Conservation (phyloP, 2,797 vertebrate genomes). For the Bucorvus abyssinicus region DNA sequence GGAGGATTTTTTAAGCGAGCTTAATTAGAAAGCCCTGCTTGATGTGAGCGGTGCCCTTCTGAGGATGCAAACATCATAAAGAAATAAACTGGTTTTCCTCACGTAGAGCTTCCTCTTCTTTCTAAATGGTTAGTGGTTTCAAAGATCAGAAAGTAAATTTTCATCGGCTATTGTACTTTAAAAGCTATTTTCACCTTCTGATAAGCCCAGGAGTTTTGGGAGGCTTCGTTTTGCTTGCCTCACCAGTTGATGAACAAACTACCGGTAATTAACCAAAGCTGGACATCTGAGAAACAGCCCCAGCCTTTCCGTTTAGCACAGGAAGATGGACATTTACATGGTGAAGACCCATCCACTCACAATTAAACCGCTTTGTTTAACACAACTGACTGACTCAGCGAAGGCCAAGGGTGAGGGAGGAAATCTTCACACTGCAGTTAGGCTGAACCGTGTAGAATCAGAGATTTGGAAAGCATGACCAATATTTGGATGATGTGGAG, state of each 20-base stretch:
- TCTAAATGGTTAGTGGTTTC: background rate
- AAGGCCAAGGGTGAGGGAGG: background rate
- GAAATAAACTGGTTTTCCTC: constrained; percentile 28
- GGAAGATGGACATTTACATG: background rate
- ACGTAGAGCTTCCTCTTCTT: background rate
- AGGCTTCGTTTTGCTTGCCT: background rate
- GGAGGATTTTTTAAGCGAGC: constrained; percentile 42
- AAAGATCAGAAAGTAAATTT: constrained; percentile 35
- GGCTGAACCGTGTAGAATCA: background rate
- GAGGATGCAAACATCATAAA: constrained; percentile 27
- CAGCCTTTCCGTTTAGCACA: background rate
- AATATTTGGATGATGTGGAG: background rate
- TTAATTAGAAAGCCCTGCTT: constrained; percentile 57
- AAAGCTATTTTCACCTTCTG: background rate
- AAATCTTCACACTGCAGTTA: background rate
- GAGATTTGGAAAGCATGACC: background rate
- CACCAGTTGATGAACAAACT: background rate
- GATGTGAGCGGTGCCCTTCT: constrained; percentile 8
- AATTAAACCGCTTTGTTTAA: background rate
- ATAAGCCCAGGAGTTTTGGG: background rate
- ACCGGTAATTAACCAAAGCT: background rate
- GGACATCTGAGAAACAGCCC: background rate
- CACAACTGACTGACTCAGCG: background rate
- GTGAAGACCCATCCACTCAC: background rate
- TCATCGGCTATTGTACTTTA: constrained; percentile 20